Evolutionary conservation across 2,888 invertebrate species (phyloP).

Genomic region (Lepidonotus clava): DNA sequence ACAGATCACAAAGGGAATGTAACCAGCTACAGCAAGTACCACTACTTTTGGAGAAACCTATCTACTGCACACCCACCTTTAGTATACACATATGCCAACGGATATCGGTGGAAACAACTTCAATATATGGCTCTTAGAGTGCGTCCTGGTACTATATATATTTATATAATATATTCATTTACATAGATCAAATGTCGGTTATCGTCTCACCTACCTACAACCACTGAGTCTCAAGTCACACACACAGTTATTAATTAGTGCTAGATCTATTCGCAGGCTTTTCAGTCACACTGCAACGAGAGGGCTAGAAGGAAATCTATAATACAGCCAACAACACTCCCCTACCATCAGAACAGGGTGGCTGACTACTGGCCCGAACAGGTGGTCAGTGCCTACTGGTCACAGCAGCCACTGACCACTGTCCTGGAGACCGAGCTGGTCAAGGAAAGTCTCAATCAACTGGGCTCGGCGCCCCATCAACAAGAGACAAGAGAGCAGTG

Average conservation of each 20-base stretch:
- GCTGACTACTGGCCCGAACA: too few species aligned
- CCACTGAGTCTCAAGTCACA: conserved; percentile 18
- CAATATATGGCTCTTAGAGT: conserved; percentile 1
- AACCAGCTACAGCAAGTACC: conserved; percentile 14
- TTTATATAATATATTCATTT: conserved; percentile 42
- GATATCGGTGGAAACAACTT: conserved; percentile 22
- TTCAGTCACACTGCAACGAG: conserved; percentile 4
- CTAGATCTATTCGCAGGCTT: conserved; percentile 19
- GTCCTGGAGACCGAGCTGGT: background rate
- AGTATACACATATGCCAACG: conserved; percentile 20
- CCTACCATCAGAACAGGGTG: background rate
- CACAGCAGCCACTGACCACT: background rate
- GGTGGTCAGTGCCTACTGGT: too few species aligned
- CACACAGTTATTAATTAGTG: conserved; percentile 14
- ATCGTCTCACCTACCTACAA: conserved; percentile 6
- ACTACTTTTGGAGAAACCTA: conserved; percentile 24
- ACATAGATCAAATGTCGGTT: conserved; percentile 35
- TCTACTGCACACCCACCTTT: conserved; percentile 9
- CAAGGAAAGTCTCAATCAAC: background rate
- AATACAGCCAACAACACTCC: background rate
- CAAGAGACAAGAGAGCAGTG: background rate
- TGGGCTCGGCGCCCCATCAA: background rate
- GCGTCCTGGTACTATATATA: background rate
- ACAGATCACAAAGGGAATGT: conserved; percentile 20
- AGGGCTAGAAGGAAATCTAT: background rate